Percentiles rank a stretch among this genome's conserved stretches.
Conservation (phyloP, 2,888 invertebrate species). For the Microplitis manilae region DNA sequence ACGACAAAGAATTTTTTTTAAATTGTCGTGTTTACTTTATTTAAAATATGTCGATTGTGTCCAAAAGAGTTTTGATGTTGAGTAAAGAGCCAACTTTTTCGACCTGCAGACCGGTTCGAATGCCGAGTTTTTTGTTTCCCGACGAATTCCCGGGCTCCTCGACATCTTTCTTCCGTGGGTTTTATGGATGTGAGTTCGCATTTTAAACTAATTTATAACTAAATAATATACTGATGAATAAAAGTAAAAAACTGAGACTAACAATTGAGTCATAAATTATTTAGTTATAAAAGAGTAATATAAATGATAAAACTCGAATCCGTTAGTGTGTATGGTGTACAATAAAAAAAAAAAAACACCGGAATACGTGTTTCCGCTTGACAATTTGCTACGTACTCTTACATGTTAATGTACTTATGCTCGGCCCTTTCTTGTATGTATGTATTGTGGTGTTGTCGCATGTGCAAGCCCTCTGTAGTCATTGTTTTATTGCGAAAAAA, state of each 20-base stretch:
- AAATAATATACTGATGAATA: constrained; percentile 4
- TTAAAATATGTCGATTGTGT: constrained; percentile 10
- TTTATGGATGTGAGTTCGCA: neutral
- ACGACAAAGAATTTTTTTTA: constrained; percentile 6
- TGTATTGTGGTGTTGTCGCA: neutral
- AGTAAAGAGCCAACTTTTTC: constrained; percentile 17
- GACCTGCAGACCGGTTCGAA: constrained; percentile 17
- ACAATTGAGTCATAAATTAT: constrained; percentile 16
- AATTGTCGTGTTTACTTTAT: neutral
- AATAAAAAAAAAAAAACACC: constrained; percentile 37
- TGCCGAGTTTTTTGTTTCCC: constrained; percentile 22
- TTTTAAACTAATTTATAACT: constrained; percentile 12
- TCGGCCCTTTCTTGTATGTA: neutral
- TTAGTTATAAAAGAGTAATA: neutral
- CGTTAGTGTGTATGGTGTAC: neutral
- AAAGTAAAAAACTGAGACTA: neutral
- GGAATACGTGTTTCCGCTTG: constrained; percentile 52
- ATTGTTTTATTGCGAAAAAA: constrained; percentile 32
- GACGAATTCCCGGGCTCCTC: constrained; percentile 13
- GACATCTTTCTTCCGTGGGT: constrained; percentile 10
- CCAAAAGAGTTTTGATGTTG: constrained; percentile 7
- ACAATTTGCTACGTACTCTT: neutral
- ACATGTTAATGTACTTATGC: neutral
- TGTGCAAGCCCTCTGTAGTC: constrained; percentile 12
- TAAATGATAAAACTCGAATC: neutral